Percentiles rank a stretch among this genome's conserved stretches.
Evolutionary conservation across 2,888 invertebrate species (phyloP).

Genomic region (Callinectes sapidus): DNA sequence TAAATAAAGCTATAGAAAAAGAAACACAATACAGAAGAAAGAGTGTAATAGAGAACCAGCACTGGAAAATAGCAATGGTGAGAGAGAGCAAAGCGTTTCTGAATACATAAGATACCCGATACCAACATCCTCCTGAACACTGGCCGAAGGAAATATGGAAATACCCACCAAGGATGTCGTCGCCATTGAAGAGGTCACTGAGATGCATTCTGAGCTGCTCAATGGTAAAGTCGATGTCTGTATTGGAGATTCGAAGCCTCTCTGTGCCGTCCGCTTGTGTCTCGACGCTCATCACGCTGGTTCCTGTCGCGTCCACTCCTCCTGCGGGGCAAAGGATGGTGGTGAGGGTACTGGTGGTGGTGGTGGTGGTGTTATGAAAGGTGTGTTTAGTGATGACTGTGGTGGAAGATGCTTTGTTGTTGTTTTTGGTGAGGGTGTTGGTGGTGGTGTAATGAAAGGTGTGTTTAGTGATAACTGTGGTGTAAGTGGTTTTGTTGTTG

Average conservation of each 20-base stretch:
- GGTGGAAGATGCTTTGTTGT: not conserved
- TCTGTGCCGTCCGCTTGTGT: constrained; percentile 75
- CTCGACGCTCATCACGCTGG: constrained; percentile 30
- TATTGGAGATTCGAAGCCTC: constrained; percentile 78
- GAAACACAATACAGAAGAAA: too few species aligned
- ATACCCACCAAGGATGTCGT: constrained; percentile 84
- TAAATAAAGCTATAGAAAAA: too few species aligned
- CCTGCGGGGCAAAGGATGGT: constrained; percentile 15
- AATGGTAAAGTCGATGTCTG: constrained; percentile 80
- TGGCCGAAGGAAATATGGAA: too few species aligned
- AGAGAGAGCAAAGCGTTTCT: too few species aligned
- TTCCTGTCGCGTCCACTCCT: constrained; percentile 52
- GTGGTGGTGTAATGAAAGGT: not conserved
- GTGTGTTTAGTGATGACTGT: not conserved
- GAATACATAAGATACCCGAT: too few species aligned
- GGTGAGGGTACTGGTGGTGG: not conserved
- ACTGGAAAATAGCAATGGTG: too few species aligned
- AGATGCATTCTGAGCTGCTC: constrained; percentile 79
- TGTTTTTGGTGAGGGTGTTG: not conserved
- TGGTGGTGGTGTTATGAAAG: not conserved
- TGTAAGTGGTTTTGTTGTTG: not conserved
- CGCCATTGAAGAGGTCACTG: constrained; percentile 83
- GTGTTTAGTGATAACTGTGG: not conserved
- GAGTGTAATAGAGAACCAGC: too few species aligned
- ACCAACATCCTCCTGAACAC: too few species aligned